Evolutionary conservation across 2,113 vertebrate genomes (phyloP).

Genomic region (Bubo bubo): DNA sequence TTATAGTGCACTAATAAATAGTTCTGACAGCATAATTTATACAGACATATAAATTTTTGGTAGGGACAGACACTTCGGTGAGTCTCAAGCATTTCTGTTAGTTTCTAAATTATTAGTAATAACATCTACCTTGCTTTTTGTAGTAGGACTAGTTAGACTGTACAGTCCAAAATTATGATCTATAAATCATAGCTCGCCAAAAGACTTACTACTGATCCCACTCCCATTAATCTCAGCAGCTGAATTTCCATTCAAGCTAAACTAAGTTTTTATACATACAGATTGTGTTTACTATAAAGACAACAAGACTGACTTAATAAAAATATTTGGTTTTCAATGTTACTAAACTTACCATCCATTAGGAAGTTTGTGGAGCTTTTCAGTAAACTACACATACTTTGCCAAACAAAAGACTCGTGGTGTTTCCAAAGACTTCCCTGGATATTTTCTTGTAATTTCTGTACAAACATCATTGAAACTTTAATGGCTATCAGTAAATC

Average conservation of each 20-base stretch:
- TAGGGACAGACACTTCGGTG: not conserved
- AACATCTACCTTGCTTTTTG: not conserved
- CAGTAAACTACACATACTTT: conserved; percentile 83
- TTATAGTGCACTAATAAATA: not conserved
- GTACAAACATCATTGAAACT: conserved; percentile 87
- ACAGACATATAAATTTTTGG: not conserved
- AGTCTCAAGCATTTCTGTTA: not conserved
- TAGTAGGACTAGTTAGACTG: not conserved
- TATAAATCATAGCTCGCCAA: not conserved
- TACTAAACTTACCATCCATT: conserved; percentile 80
- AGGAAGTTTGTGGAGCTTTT: conserved; percentile 82
- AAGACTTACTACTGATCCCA: not conserved
- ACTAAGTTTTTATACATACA: not conserved
- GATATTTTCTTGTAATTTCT: conserved; percentile 80
- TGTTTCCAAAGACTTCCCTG: conserved; percentile 59
- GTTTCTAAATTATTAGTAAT: not conserved
- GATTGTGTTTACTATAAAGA: not conserved
- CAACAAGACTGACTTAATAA: not conserved
- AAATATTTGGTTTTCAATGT: not conserved
- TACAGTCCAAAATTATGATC: not conserved
- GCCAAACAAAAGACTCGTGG: conserved; percentile 66
- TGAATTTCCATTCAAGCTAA: not conserved
- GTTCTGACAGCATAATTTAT: not conserved
- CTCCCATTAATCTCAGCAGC: not conserved
- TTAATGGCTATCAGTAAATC: conserved; percentile 85